phyloP scores from a whole-genome alignment of 2,113 vertebrate species.

The Tinamus guttatus region DNA sequence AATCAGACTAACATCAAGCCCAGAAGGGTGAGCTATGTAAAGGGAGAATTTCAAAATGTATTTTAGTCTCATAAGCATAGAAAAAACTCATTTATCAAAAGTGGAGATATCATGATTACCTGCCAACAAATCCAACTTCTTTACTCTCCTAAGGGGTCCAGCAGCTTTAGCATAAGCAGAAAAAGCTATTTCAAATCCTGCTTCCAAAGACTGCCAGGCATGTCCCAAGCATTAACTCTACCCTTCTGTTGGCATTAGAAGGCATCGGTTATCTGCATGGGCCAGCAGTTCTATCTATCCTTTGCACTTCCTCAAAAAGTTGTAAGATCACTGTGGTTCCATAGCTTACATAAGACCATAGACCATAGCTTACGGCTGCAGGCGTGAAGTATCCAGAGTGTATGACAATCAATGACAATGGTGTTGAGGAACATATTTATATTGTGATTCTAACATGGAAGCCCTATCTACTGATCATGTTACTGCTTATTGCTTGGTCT shows the following conservation, averaged over 20 bases:
- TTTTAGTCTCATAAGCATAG: background rate
- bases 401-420: background rate
- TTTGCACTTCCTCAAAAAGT: background rate
- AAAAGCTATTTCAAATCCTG: background rate
- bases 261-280: background rate
- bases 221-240: background rate
- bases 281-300: background rate
- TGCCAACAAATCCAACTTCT: background rate
- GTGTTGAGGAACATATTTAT: background rate
- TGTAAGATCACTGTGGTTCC: background rate
- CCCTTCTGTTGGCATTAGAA: background rate
- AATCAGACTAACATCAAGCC: background rate
- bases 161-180: background rate
- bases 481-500: background rate
- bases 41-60: background rate
- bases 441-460: background rate
- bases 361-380: background rate
- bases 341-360: no score
- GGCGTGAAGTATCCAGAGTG: background rate
- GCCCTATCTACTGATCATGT: background rate
- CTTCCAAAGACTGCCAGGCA: background rate
- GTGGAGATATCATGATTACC: background rate
- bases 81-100: background rate
- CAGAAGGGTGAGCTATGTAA: background rate
- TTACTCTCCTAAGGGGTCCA: background rate